Conservation (phyloP, 2,888 invertebrate species). For the Nasonia oneida region DNA sequence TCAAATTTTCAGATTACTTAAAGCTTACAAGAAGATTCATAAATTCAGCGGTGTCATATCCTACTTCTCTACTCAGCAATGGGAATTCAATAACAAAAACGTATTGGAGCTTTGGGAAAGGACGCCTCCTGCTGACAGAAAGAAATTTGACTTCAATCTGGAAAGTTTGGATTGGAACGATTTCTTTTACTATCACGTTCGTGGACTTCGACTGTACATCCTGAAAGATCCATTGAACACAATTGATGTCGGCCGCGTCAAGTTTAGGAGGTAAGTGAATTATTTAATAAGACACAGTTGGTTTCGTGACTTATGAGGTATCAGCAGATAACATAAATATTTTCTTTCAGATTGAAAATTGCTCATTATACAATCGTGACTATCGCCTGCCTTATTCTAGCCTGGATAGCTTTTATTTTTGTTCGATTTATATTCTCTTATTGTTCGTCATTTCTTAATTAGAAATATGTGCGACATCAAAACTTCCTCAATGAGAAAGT, state of each 20-base stretch:
- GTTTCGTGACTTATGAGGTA: not conserved
- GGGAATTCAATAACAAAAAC: conserved; percentile 85
- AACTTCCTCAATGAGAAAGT: not conserved
- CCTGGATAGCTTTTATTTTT: conserved; percentile 61
- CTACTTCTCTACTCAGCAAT: conserved; percentile 89
- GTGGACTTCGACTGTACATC: conserved; percentile 87
- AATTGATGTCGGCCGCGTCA: conserved; percentile 78
- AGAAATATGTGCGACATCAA: not conserved
- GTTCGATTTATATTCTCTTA: not conserved
- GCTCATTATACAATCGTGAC: conserved; percentile 71
- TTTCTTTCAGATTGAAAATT: conserved; percentile 67
- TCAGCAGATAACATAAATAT: not conserved
- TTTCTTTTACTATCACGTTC: conserved; percentile 84
- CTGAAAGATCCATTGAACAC: conserved; percentile 88
- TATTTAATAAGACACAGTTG: not conserved
- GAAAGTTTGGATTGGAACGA: conserved; percentile 86
- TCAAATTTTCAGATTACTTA: conserved; percentile 82
- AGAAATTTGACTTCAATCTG: conserved; percentile 87
- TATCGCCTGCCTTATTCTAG: conserved; percentile 52
- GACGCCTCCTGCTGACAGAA: conserved; percentile 81
- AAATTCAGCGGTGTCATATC: conserved; percentile 86
- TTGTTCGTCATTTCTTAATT: not conserved
- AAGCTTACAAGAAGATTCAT: conserved; percentile 87
- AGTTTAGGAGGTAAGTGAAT: conserved; percentile 13
- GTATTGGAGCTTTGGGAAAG: conserved; percentile 83